Conservation (phyloP, 2,113 vertebrate species). For the Plecotus auritus region DNA sequence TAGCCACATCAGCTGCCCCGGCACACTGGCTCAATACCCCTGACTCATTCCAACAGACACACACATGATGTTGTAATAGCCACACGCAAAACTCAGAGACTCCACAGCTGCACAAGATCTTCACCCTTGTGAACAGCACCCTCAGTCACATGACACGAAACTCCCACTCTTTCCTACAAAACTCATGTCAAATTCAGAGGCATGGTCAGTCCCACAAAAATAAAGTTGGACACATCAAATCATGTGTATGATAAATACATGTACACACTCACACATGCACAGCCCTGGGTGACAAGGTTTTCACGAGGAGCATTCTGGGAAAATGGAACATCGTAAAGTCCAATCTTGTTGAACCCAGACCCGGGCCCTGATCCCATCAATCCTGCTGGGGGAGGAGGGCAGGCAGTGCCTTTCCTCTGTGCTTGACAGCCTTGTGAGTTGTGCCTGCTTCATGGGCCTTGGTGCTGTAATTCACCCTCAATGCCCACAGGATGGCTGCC, state of each 20-base stretch:
- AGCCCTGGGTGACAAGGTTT: neutral
- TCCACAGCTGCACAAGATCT: neutral
- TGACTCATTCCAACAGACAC: neutral
- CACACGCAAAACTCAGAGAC: neutral
- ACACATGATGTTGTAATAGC: neutral
- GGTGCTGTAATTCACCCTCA: conserved; percentile 17
- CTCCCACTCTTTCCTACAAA: neutral
- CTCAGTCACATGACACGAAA: neutral
- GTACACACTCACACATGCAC: neutral
- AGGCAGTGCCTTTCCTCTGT: neutral
- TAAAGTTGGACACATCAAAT: neutral
- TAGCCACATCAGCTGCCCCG: neutral
- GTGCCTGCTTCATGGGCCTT: neutral
- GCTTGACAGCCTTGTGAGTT: conserved; percentile 34
- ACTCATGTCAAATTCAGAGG: neutral
- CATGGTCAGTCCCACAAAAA: neutral
- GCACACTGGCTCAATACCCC: neutral
- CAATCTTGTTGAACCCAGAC: conserved; percentile 46
- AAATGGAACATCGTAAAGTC: conserved; percentile 40
- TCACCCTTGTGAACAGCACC: neutral
- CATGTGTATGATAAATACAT: neutral
- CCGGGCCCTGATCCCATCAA: conserved; percentile 38
- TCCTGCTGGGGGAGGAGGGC: neutral
- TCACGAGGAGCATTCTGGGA: neutral
- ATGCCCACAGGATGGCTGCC: conserved; percentile 12